phyloP scores from a whole-genome alignment of 2,797 vertebrate genomes.

The Otolemur crassicaudatus region DNA sequence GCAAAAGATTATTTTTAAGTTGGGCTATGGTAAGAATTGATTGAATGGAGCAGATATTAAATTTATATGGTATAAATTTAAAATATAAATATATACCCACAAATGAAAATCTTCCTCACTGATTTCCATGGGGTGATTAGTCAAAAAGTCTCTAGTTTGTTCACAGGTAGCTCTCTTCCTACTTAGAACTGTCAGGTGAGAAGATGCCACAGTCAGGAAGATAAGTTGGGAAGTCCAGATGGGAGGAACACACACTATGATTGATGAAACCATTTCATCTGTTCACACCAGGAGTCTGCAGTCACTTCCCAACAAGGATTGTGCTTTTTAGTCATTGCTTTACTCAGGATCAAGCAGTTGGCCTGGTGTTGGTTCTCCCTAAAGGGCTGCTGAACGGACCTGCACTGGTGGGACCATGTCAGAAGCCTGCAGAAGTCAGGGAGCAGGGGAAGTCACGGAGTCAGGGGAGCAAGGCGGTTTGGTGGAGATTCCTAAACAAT shows the following conservation, averaged over 20 bases:
- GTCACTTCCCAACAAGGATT: background rate
- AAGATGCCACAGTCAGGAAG: too few species aligned
- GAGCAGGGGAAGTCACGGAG: too few species aligned
- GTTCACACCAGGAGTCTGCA: rapidly evolving
- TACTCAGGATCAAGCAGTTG: background rate
- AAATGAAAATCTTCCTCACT: background rate
- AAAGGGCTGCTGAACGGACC: background rate
- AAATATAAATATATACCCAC: background rate
- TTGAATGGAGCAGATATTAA: background rate
- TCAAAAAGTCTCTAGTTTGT: background rate
- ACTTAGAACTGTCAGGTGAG: background rate
- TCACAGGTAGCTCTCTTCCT: too few species aligned
- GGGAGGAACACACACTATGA: background rate
- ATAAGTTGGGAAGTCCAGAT: background rate
- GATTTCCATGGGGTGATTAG: background rate
- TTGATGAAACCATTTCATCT: background rate
- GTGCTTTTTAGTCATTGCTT: background rate
- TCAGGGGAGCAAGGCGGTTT: background rate
- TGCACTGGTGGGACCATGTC: rapidly evolving
- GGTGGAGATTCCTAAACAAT: background rate
- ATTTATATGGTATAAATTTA: background rate
- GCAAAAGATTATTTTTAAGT: background rate
- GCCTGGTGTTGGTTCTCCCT: background rate
- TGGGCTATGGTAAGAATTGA: background rate
- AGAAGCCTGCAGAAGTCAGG: background rate